These are phyloP conservation scores for Drosophila parvula DNA, from an alignment of 1,140 invertebrate species.

Conservation along the genomic window DNA sequence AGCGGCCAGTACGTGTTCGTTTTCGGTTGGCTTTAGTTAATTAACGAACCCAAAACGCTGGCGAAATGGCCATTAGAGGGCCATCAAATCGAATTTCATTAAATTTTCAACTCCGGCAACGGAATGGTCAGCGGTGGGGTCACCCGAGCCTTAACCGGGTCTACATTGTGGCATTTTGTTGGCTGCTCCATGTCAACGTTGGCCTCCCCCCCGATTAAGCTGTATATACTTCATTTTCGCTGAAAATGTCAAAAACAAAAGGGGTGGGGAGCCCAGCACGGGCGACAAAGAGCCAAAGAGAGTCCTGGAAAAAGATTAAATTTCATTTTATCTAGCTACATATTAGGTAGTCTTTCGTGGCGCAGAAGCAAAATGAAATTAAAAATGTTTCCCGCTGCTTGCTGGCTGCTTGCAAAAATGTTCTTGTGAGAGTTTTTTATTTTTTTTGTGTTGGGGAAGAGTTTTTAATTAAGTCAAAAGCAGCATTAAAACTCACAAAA, in stretches of 20 bases:
- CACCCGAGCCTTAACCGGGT: slow-evolving; percentile 23
- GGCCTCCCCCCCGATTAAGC: slow-evolving; percentile 54
- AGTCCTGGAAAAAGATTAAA: slow-evolving; percentile 38
- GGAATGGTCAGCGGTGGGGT: slow-evolving; percentile 16
- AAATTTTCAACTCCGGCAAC: slow-evolving; percentile 53
- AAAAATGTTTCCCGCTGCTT: slow-evolving; percentile 55
- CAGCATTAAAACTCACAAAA: slow-evolving; percentile 48
- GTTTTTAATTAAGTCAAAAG: slow-evolving; percentile 70
- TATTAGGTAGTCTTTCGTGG: slow-evolving; percentile 43
- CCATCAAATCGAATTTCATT: slow-evolving; percentile 69
- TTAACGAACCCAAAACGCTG: slow-evolving; percentile 54
- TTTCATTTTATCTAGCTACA: slow-evolving; percentile 52
- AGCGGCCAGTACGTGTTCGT: slow-evolving; percentile 7
- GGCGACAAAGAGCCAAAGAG: slow-evolving; percentile 18
- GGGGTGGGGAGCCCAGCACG: too few relatives aligned
- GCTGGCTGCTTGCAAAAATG: slow-evolving; percentile 31
- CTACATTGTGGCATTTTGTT: slow-evolving; percentile 62
- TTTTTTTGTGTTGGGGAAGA: slow-evolving; percentile 9
- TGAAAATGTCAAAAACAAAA: slow-evolving; percentile 51
- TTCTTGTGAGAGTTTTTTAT: slow-evolving; percentile 17
- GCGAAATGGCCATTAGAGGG: slow-evolving; percentile 44
- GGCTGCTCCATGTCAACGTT: slow-evolving; percentile 42
- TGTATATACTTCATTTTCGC: slow-evolving; percentile 41
- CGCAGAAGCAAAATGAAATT: slow-evolving; percentile 56
- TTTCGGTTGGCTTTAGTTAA: slow-evolving; percentile 40